Base-by-base conservation (phyloP, 2,113 vertebrate species). In the Nanorana parkeri region DNA sequence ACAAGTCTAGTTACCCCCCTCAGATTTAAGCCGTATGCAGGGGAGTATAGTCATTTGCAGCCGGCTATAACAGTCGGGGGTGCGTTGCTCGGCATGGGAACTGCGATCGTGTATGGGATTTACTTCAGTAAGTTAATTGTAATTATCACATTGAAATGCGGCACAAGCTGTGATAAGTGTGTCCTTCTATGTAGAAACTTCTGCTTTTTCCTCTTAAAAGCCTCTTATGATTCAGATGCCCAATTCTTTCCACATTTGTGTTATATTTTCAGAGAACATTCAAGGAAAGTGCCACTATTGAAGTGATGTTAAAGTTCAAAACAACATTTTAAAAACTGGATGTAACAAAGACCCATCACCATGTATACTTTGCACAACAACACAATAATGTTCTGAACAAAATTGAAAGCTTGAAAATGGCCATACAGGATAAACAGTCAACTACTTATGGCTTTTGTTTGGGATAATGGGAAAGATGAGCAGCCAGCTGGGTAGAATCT, bases 121-220 rank as follows among this genome's bases (percentile, higher is more conserved):
- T 54, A 21, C 58, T 56, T 16, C 21, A 19, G 28, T 21, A 52
- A 52, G 17, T 20, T 67, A 52, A 56, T 58, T 71, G 69, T 82
- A 82, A 82, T 82, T 65, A 82, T 32, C 71, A 58, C 51, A 60
- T 58, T 75, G 61, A 65, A 75, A 64, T 56, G 61, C 13, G 16
- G 26, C 17, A 11, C 79, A 55, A 7, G 51, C 80, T 82, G 71
- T 66, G 80, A 74, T 67, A 82, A 73, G 55, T 75, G 19, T 26
- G 80, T 19, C 26, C n/a, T 32, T 66, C 47, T 61, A 8, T 36
- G 61, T 13, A 16, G 51, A 67, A 66, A 17, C 4, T 51, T 73
- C 2, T 67, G 23, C 24, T 29, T 67, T 55, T 21, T 65, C 16
- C 28, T 78, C 54, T 68, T 67, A 67, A 78, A 56, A 55, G 20